phyloP scores from a whole-genome alignment of 1,140 invertebrate species.

The Cotesia vestalis region DNA sequence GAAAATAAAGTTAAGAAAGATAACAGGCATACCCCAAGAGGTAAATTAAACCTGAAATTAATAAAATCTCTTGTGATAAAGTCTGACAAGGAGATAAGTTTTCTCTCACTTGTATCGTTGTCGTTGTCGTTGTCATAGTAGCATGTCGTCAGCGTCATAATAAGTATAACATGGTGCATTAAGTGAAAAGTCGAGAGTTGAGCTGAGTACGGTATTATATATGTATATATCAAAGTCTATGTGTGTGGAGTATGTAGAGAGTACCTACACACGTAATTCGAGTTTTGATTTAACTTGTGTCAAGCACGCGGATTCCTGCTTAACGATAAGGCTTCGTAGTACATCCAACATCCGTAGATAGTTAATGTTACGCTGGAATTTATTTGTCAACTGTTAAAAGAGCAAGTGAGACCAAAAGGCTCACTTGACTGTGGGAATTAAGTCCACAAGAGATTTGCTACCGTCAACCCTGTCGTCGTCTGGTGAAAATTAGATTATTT shows the following conservation, averaged over 20 bases:
- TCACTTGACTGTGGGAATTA: conserved; percentile 20
- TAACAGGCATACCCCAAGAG: neutral
- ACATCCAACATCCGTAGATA: neutral
- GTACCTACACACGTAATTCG: neutral
- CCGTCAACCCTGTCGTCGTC: neutral
- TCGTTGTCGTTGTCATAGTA: conserved; percentile 1
- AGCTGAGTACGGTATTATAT: neutral
- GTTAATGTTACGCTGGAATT: conserved; percentile 24
- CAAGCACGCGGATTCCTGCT: conserved; percentile 24
- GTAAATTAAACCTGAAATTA: neutral
- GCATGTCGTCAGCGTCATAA: neutral
- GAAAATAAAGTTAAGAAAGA: neutral
- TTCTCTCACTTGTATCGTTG: neutral
- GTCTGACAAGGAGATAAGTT: neutral
- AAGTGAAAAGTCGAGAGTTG: conserved; percentile 6
- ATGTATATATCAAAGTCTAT: neutral
- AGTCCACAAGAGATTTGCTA: conserved; percentile 19
- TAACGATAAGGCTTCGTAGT: conserved; percentile 25
- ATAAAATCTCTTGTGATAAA: conserved; percentile 13
- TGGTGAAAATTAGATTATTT: conserved; percentile 18
- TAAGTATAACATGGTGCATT: neutral
- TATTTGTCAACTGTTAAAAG: conserved; percentile 20
- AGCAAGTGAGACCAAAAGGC: neutral
- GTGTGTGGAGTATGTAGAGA: neutral
- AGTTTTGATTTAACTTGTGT: conserved; percentile 25